Percentiles rank a stretch among this genome's conserved stretches.
phyloP scores from a whole-genome alignment of 1,140 invertebrate genomes.

The Bemisia tabaci region DNA sequence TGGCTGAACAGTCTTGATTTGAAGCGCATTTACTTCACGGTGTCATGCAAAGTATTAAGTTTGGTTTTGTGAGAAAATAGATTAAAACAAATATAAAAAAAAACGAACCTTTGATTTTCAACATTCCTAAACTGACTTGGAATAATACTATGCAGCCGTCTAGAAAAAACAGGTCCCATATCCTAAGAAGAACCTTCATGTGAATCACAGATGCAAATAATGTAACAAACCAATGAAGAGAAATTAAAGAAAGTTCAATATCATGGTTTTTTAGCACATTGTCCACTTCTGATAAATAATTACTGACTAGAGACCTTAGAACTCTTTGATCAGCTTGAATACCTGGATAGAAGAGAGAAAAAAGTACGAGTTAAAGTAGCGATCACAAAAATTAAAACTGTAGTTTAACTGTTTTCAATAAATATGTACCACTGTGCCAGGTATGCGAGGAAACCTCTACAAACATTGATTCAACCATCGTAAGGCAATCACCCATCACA shows the following conservation, averaged over 20 bases:
- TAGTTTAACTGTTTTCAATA: neutral
- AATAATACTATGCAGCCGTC: constrained; percentile 94
- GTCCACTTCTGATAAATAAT: constrained; percentile 80
- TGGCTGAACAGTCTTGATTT: too few relatives aligned
- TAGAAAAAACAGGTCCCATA: constrained; percentile 96
- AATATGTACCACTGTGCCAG: too few relatives aligned
- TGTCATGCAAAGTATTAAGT: too few relatives aligned
- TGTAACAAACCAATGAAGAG: constrained; percentile 94
- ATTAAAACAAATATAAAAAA: constrained; percentile 3
- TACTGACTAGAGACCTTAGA: constrained; percentile 74
- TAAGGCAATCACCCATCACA: too few relatives aligned
- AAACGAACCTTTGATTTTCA: constrained; percentile 69
- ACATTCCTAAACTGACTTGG: constrained; percentile 86
- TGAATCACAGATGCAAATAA: constrained; percentile 97
- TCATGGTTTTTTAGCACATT: constrained; percentile 82
- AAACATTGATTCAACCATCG: too few relatives aligned
- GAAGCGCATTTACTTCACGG: too few relatives aligned
- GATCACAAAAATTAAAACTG: neutral
- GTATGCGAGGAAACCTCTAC: too few relatives aligned
- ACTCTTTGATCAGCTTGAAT: constrained; percentile 91
- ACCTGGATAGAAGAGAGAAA: constrained; percentile 31
- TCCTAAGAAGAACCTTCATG: constrained; percentile 83
- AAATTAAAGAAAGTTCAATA: constrained; percentile 90
- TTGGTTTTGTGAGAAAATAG: too few relatives aligned
- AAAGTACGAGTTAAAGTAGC: neutral